Evolutionary conservation across 2,888 invertebrate species (phyloP), one percentile per base, ranked within the genome.

Genomic region (Mycalesis mineus): DNA sequence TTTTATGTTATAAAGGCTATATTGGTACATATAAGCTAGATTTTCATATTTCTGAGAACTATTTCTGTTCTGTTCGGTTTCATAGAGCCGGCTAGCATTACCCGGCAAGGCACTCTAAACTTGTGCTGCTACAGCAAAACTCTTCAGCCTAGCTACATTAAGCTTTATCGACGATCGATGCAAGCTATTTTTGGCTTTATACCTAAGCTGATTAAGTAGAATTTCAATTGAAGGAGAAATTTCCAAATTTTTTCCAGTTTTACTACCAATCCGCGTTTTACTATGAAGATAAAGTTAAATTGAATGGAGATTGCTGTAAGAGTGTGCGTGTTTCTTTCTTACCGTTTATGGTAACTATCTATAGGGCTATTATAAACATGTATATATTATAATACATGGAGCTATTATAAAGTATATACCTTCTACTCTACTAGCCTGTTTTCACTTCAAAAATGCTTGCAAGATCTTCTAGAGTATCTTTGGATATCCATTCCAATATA

Each of bases 201-300:
- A n/a, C 6, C 22, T 22, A 13, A 7, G 1, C 2, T 4, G 2
- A 29, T 13, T 29, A 44, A 44, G 29, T 14, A 13, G 13, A 29
- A 29, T 44, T 29, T 14, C 13, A 8, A 44, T 13, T 29, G 29
- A 8, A 13, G 13, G 7, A 7, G 28, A 9, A 8, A 0, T 11
- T 42, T 42, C 13, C 3, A 28, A 28, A 7, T 29, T 45, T 42
- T 42, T 44, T 36, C n/a, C 51, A 60, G 50, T 60, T 55, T 56
- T 57, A 60, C 55, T 55, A 50, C 50, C 52, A 58, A 55, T 55
- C 47, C 37, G 36, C 50, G 49, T 55, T 60, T 59, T 53, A 59
- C 62, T 62, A 59, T 15, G 11, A 15, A 61, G 62, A 61, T 53
- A 44, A 60, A 60, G 63, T 63, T 66, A 33, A 33, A 47, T 47